Evolutionary conservation across 2,888 invertebrate species (phyloP).

Genomic region (Diaphora mendica): DNA sequence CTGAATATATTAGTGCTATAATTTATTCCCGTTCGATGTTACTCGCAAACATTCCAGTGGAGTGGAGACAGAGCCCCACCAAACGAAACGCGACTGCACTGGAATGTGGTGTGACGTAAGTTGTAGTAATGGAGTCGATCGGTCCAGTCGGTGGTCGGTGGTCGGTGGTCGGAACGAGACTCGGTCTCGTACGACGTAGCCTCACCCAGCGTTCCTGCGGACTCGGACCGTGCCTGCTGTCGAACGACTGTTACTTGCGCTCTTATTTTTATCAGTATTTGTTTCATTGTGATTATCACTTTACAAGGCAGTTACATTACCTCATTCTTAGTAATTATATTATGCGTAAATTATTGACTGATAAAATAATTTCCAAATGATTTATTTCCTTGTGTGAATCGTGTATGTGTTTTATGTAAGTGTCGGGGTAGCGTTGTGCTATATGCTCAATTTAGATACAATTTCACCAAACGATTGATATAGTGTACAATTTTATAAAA

Average conservation of each 20-base stretch:
- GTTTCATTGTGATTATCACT: slow-evolving; percentile 81
- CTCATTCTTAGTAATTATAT: slow-evolving; percentile 80
- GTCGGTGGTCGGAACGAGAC: neutral
- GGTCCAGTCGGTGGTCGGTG: slow-evolving; percentile 50
- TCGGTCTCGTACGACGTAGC: slow-evolving; percentile 78
- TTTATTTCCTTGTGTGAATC: slow-evolving; percentile 83
- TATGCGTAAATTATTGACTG: slow-evolving; percentile 83
- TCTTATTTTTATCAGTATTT: slow-evolving; percentile 82
- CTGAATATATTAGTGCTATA: slow-evolving; percentile 65
- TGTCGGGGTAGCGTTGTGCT: slow-evolving; percentile 86
- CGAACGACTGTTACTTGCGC: slow-evolving; percentile 57
- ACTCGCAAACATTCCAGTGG: slow-evolving; percentile 54
- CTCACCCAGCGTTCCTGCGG: slow-evolving; percentile 73
- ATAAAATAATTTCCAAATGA: slow-evolving; percentile 84
- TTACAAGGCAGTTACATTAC: slow-evolving; percentile 81
- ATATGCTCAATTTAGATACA: slow-evolving; percentile 86
- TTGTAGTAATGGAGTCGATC: slow-evolving; percentile 39
- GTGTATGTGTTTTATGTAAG: slow-evolving; percentile 74
- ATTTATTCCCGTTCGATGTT: slow-evolving; percentile 56
- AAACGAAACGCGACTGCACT: slow-evolving; percentile 43
- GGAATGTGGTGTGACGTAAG: slow-evolving; percentile 47
- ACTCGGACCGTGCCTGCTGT: slow-evolving; percentile 59
- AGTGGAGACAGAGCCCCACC: slow-evolving; percentile 49
- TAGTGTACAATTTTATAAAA: slow-evolving; percentile 84
- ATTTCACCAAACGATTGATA: slow-evolving; percentile 85